These are phyloP conservation scores for Peribatodes rhomboidaria DNA, from an alignment of 2,888 invertebrate species.

Conservation along the genomic window DNA sequence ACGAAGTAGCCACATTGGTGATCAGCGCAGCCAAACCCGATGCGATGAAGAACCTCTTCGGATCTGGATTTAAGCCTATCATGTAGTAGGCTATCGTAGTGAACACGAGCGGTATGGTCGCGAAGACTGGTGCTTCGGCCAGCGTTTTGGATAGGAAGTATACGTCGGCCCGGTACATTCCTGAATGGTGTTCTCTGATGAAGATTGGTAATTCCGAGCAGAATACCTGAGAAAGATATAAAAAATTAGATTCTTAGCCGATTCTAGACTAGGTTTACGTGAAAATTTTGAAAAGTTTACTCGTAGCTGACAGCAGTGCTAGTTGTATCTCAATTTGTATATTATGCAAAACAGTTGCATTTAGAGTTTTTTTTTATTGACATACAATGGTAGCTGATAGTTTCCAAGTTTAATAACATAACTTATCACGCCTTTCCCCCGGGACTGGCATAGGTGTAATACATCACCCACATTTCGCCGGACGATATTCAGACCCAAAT, in stretches of 20 bases:
- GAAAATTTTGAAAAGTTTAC: neutral
- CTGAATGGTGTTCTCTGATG: slow-evolving; percentile 94
- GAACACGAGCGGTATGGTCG: slow-evolving; percentile 93
- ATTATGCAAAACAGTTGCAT: no score
- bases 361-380: no score
- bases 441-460: no score
- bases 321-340: no score
- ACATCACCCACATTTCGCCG: no score
- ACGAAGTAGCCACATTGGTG: slow-evolving; percentile 95
- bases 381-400: no score
- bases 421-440: no score
- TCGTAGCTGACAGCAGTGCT: neutral
- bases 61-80: slow-evolving; percentile 92
- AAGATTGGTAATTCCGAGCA: slow-evolving; percentile 96
- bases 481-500: no score
- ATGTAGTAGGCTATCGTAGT: slow-evolving; percentile 94
- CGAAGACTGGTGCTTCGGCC: slow-evolving; percentile 95
- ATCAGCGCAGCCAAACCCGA: slow-evolving; percentile 92
- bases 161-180: slow-evolving; percentile 96
- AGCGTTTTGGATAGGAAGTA: slow-evolving; percentile 97
- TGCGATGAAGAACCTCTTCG: slow-evolving; percentile 90
- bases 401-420: no score
- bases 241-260: neutral
- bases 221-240: slow-evolving; percentile 89
- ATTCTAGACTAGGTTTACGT: neutral